These are phyloP conservation scores for Pentalonia nigronervosa DNA, from an alignment of 1,140 invertebrate species.

Conservation along the genomic window DNA sequence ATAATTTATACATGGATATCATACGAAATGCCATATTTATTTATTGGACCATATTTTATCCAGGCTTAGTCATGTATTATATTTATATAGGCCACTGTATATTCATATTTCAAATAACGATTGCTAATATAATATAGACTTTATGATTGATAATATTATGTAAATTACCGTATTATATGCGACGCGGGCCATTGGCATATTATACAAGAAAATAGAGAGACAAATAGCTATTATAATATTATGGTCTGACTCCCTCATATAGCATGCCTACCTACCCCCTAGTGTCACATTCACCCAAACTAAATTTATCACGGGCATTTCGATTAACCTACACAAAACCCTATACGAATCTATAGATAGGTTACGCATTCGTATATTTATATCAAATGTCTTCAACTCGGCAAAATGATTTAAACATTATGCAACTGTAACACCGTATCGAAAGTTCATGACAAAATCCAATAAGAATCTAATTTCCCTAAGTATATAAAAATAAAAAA, in stretches of 20 bases:
- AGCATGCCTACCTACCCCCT: background rate
- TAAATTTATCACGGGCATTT: background rate
- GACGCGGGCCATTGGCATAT: background rate
- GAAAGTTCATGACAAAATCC: slow-evolving; percentile 1
- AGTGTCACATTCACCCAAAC: background rate
- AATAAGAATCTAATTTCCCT: slow-evolving; percentile 12
- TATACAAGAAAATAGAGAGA: slow-evolving; percentile 6
- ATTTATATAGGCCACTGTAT: background rate
- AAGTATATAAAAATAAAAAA: slow-evolving; percentile 8
- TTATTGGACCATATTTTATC: background rate
- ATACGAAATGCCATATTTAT: background rate
- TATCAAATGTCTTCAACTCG: background rate
- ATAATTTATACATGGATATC: background rate
- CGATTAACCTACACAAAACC: background rate
- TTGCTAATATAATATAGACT: background rate
- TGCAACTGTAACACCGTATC: background rate
- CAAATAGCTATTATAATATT: slow-evolving; percentile 20
- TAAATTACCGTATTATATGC: slow-evolving; percentile 8
- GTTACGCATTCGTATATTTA: background rate
- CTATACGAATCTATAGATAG: background rate
- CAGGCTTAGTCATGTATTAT: background rate
- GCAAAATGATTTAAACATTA: background rate
- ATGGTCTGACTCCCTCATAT: background rate
- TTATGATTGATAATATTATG: slow-evolving; percentile 18
- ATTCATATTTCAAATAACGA: slow-evolving; percentile 1